Conservation (phyloP, 2,888 invertebrate genomes). For the Ypsolopha scabrella region DNA sequence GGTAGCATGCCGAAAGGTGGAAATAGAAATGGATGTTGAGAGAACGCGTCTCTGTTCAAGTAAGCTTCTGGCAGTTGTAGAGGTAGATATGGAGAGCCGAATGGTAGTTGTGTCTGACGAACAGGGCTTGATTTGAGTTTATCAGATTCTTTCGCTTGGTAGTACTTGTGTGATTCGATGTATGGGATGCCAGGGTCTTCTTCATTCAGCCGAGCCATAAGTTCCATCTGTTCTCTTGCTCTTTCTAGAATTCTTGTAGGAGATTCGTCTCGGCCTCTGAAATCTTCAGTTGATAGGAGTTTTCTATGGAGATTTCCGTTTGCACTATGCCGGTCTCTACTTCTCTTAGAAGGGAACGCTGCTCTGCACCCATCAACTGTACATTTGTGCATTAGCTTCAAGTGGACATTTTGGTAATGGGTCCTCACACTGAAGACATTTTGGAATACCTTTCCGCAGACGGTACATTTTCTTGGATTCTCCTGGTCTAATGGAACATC, state of each 20-base stretch:
- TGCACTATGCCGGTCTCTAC: constrained; percentile 92
- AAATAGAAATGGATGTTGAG: constrained; percentile 58
- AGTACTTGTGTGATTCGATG: constrained; percentile 63
- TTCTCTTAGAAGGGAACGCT: constrained; percentile 92
- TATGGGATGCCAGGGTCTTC: constrained; percentile 73
- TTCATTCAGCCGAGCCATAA: constrained; percentile 82
- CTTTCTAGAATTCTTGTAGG: constrained; percentile 62
- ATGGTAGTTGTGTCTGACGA: constrained; percentile 32
- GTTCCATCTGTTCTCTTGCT: constrained; percentile 80
- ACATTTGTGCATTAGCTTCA: constrained; percentile 96
- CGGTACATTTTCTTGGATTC: constrained; percentile 90
- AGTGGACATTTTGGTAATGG: constrained; percentile 95
- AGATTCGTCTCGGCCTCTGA: constrained; percentile 43
- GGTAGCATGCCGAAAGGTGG: constrained; percentile 62
- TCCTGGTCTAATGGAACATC: constrained; percentile 94
- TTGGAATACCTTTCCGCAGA: constrained; percentile 93
- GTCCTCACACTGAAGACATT: constrained; percentile 94
- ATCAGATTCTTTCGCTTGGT: constrained; percentile 45
- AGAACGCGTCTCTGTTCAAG: constrained; percentile 50
- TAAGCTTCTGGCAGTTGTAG: constrained; percentile 49
- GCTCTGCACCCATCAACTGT: constrained; percentile 95
- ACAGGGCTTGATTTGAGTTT: constrained; percentile 36
- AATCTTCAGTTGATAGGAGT: constrained; percentile 79
- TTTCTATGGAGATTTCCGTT: constrained; percentile 93
- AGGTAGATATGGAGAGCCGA: constrained; percentile 43